Conservation (phyloP, 2,888 invertebrate genomes). For the Ophion slaviceki region DNA sequence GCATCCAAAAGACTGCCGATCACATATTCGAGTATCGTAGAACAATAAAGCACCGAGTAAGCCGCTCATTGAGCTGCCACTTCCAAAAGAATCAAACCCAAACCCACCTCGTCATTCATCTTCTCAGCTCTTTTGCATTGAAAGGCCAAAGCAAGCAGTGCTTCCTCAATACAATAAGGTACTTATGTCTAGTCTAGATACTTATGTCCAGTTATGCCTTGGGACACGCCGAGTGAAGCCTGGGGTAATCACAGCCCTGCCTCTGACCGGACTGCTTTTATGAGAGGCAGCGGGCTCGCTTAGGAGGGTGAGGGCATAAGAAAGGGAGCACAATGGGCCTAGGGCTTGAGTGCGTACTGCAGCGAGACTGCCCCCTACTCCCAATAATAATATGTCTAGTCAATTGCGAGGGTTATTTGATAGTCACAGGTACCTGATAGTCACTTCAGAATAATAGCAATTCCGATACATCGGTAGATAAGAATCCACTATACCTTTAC, state of each 20-base stretch:
- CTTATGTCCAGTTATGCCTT: not conserved
- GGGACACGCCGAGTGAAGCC: not conserved
- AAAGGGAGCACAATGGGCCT: slow-evolving; percentile 24
- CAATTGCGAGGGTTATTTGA: not conserved
- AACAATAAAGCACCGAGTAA: no score
- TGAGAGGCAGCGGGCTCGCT: no score
- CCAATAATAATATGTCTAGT: not conserved
- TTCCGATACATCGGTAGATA: no score
- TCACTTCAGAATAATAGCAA: no score
- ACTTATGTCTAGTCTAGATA: no score
- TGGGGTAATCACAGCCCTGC: not conserved
- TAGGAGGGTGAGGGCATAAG: not conserved
- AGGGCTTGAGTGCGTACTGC: slow-evolving; percentile 3
- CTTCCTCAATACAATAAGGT: not conserved
- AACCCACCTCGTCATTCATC: not conserved
- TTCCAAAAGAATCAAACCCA: no score
- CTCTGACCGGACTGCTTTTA: not conserved
- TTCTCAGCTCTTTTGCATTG: not conserved
- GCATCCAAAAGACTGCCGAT: no score
- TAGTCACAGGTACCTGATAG: no score
- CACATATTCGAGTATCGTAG: no score
- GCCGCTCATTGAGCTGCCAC: no score
- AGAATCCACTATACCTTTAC: no score
- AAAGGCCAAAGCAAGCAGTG: not conserved
- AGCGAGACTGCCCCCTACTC: not conserved